Percentiles rank a stretch among this genome's conserved stretches.
These are phyloP conservation scores for Calosoma granatense DNA, from an alignment of 1,140 invertebrate species.

Conservation along the genomic window DNA sequence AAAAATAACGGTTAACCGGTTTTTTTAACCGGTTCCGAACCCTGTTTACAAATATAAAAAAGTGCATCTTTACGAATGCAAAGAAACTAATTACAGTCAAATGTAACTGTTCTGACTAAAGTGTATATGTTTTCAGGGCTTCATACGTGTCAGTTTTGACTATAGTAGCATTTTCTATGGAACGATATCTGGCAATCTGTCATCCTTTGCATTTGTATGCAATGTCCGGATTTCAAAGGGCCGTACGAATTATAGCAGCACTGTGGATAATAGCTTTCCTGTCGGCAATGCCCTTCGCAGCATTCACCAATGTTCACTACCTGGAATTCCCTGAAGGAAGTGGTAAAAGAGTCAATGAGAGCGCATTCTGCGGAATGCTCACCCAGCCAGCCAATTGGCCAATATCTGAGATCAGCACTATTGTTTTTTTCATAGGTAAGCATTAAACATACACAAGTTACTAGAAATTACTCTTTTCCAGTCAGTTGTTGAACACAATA, in stretches of 20 bases:
- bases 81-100: too few species aligned
- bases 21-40: too few species aligned
- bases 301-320: constrained; percentile 58
- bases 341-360: constrained; percentile 27
- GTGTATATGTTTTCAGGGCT: constrained; percentile 49
- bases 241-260: constrained; percentile 65
- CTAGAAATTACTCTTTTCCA: too few species aligned
- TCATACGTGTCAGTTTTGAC: constrained; percentile 85
- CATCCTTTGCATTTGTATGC: constrained; percentile 72
- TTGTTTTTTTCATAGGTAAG: constrained; percentile 62
- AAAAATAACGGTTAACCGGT: too few species aligned
- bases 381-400: constrained; percentile 48
- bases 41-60: too few species aligned
- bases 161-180: constrained; percentile 79
- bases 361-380: constrained; percentile 67
- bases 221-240: constrained; percentile 68
- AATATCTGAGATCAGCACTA: constrained; percentile 67
- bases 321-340: constrained; percentile 53
- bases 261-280: constrained; percentile 70
- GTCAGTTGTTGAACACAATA: too few species aligned
- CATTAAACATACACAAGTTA: too few species aligned
- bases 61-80: too few species aligned
- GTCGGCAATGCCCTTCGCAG: constrained; percentile 68
- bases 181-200: constrained; percentile 86
- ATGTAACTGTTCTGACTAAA: too few species aligned